These are phyloP conservation scores for Danaus chrysippus DNA, from an alignment of 2,888 invertebrate genomes.

Conservation along the genomic window DNA sequence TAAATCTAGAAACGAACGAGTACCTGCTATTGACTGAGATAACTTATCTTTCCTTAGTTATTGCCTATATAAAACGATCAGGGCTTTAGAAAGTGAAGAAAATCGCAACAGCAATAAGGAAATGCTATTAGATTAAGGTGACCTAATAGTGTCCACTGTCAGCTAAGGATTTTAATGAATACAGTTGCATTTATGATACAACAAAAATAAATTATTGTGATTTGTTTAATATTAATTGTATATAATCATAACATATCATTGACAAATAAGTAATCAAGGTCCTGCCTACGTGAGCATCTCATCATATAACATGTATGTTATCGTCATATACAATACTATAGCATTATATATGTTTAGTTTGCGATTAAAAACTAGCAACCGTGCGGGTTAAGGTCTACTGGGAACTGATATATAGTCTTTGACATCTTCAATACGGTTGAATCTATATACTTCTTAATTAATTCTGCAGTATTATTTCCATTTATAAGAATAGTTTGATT, in stretches of 20 bases:
- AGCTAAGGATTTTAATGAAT: slow-evolving; percentile 3
- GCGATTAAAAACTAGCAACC: no score
- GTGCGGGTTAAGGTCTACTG: slow-evolving; percentile 49
- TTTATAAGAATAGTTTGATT: no score
- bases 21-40: slow-evolving; percentile 41
- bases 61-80: slow-evolving; percentile 37
- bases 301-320: no score
- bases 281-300: no score
- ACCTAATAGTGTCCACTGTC: slow-evolving; percentile 25
- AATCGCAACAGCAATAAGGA: slow-evolving; percentile 30
- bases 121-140: slow-evolving; percentile 26
- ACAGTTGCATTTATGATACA: background rate
- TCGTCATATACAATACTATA: no score
- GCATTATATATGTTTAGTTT: no score
- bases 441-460: no score
- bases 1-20: slow-evolving; percentile 39
- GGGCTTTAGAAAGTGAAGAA: slow-evolving; percentile 33
- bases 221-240: background rate
- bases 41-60: slow-evolving; percentile 41
- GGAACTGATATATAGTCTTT: slow-evolving; percentile 23
- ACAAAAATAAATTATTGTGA: background rate
- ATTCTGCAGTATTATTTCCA: no score
- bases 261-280: no score
- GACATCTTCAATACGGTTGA: slow-evolving; percentile 11
- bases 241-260: background rate